Conservation (phyloP, 64 coral and sea anemone species). For the Platygyra sinensis region DNA sequence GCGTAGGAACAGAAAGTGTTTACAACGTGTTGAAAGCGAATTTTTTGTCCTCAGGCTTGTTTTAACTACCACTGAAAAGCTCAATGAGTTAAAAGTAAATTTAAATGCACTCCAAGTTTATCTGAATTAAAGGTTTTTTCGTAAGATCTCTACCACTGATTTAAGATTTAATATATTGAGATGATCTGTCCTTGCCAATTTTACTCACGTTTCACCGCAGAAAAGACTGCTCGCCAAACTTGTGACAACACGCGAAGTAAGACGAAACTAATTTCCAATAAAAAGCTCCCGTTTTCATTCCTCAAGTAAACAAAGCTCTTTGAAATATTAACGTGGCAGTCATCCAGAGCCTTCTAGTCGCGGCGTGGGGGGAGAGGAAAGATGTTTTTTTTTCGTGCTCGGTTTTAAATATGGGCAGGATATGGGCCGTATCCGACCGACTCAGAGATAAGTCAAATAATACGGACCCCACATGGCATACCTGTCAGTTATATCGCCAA, state of each 20-base stretch:
- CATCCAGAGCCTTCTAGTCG: not conserved
- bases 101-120: no score
- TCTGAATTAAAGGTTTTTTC: no score
- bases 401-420: no score
- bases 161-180: no score
- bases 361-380: not conserved
- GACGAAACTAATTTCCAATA: not conserved
- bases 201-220: no score
- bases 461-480: not conserved
- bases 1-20: not conserved
- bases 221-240: not conserved
- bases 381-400: not conserved
- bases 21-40: not conserved
- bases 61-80: no score
- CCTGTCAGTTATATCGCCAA: not conserved
- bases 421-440: not conserved
- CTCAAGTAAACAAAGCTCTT: not conserved
- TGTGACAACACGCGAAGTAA: not conserved
- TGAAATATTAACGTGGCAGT: constrained; percentile 1
- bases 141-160: no score
- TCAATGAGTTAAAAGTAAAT: no score
- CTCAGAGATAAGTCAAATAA: not conserved
- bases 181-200: no score
- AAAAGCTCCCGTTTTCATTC: not conserved
- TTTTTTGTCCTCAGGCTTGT: not conserved